phyloP scores from a whole-genome alignment of 2,888 invertebrate species.

The Cabera pusaria region DNA sequence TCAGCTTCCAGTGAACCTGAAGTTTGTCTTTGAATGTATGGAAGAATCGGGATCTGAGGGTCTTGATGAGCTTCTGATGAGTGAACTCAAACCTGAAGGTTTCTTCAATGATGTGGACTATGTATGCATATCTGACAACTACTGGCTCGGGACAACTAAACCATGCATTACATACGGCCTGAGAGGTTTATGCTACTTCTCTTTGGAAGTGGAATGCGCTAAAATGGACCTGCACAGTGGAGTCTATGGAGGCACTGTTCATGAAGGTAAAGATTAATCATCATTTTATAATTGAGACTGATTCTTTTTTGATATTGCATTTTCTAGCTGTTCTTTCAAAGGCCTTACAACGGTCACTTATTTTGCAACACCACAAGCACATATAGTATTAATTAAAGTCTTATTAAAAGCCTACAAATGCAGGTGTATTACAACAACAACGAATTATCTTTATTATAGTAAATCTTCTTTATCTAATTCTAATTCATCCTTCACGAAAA shows the following conservation, averaged over 20 bases:
- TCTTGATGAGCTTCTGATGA: slow-evolving; percentile 91
- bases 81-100: slow-evolving; percentile 81
- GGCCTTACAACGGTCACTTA: too few relatives aligned
- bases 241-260: slow-evolving; percentile 96
- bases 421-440: too few relatives aligned
- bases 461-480: too few relatives aligned
- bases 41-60: slow-evolving; percentile 99
- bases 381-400: too few relatives aligned
- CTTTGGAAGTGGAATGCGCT: slow-evolving; percentile 94
- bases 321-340: too few relatives aligned
- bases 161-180: slow-evolving; percentile 99
- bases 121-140: slow-evolving; percentile 99
- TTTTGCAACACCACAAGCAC: too few relatives aligned
- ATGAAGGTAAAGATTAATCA: slow-evolving; percentile 86
- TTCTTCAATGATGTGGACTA: slow-evolving; percentile 94
- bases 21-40: slow-evolving; percentile 99
- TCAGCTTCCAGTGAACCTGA: slow-evolving; percentile 88
- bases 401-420: too few relatives aligned
- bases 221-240: slow-evolving; percentile 98
- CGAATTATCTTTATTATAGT: too few relatives aligned
- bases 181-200: slow-evolving; percentile 96
- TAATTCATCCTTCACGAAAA: too few relatives aligned
- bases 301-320: too few relatives aligned
- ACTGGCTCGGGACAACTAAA: slow-evolving; percentile 98
- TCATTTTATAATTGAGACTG: too few relatives aligned